Percentiles rank a stretch among this genome's conserved stretches.
Evolutionary conservation across 53 echinoderm and acorn worm species (phyloP).

Genomic region (Patiria pectinifera): DNA sequence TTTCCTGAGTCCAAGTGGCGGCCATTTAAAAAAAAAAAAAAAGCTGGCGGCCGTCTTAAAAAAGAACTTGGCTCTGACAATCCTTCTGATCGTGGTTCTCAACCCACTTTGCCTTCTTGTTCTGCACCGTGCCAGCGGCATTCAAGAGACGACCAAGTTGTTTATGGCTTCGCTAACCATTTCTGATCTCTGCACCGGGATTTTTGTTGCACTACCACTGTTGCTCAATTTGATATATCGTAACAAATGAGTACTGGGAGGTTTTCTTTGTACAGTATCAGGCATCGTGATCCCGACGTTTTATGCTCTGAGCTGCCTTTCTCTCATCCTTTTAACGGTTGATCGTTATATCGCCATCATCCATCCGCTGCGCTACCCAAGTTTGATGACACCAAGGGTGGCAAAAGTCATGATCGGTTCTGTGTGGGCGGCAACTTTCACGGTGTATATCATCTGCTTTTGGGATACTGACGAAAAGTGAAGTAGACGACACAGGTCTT

Average conservation of each 20-base stretch:
- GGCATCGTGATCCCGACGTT: not conserved
- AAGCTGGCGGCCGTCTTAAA: too few species aligned
- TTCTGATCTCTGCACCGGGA: slow-evolving; percentile 35
- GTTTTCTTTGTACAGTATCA: slow-evolving; percentile 8
- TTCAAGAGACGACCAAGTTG: slow-evolving; percentile 36
- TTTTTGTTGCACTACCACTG: not conserved
- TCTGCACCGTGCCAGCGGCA: not conserved
- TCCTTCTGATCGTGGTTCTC: not conserved
- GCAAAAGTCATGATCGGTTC: not conserved
- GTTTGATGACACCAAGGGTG: not conserved
- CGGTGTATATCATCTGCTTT: not conserved
- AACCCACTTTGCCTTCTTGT: not conserved
- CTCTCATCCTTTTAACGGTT: not conserved
- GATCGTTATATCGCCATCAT: slow-evolving; percentile 19
- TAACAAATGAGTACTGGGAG: not conserved
- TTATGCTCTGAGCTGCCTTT: not conserved
- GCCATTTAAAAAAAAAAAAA: too few species aligned
- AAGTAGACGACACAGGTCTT: not conserved
- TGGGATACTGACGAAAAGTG: not conserved
- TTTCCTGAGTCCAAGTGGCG: too few species aligned
- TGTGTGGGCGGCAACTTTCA: not conserved
- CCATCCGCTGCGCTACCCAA: not conserved
- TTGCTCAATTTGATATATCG: not conserved
- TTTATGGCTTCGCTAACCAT: slow-evolving; percentile 12
- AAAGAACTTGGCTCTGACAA: not conserved